Base-by-base conservation (phyloP, 2,888 invertebrate species). In the Nomada fabriciana region DNA sequence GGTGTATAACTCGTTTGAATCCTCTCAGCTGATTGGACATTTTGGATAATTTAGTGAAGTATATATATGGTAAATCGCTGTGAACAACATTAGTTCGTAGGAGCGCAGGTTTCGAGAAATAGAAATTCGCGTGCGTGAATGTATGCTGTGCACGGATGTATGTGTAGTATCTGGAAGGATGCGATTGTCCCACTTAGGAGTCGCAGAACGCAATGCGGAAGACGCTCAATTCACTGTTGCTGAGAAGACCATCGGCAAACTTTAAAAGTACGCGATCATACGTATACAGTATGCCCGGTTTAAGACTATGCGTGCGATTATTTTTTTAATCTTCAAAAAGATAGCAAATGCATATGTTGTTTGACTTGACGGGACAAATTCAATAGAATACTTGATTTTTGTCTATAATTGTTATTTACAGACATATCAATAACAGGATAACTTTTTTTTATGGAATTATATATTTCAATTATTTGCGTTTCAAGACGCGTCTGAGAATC, bases 141-240 rank as follows among this genome's bases (percentile, higher is more conserved):
- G 80, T 86, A 89, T 78, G 88, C 90, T 89, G 89, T 89, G 88
- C 89, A 91, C 90, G 79, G 81, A 82, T 90, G 90, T 93, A 89
- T 90, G 89, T 85, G 88, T 89, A 84, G 91, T 90, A 92, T 91
- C 92, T 91, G 91, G 89, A 91, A 93, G 92, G 93, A 93, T 93
- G 91, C 91, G 91, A 90, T 88, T 91, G 93, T 93, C 92, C 93
- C 89, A 93, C 93, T 93, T 92, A 87, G 84, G 85, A 89, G 85
- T 86, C 83, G 85, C 84, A 86, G 76, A 86, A 86, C 87, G 92
- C 89, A 90, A 90, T 91, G 89, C 90, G 89, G 90, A 90, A 89
- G 86, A 88, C 86, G 88, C 84, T 89, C 86, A 86, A 85, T 88
- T 84, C 83, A 69, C 59, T 82, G 70, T 69, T 63, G 85, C 87